Evolutionary conservation across 2,888 invertebrate genomes (phyloP).

Genomic region (Thereva unica): DNA sequence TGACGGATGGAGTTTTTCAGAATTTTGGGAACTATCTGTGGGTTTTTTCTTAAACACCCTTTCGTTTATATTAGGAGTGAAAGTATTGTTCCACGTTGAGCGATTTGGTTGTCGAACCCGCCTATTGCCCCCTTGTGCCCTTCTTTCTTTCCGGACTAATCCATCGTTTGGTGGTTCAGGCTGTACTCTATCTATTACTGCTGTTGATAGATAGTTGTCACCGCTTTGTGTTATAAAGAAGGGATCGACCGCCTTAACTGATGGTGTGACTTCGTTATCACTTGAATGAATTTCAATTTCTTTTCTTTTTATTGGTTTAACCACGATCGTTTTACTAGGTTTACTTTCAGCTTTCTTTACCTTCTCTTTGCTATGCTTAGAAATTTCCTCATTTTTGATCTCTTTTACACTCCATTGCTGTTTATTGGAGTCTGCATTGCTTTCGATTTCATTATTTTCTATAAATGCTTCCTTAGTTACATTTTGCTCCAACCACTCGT

Average conservation of each 20-base stretch:
- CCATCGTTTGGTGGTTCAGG: conserved; percentile 40
- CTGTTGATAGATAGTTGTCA: conserved; percentile 53
- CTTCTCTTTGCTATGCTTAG: background rate
- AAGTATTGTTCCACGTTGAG: conserved; percentile 44
- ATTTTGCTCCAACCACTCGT: conserved; percentile 51
- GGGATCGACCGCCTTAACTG: conserved; percentile 47
- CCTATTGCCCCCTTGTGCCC: conserved; percentile 53
- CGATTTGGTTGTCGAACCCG: conserved; percentile 47
- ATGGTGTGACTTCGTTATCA: too few relatives aligned
- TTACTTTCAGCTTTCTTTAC: conserved; percentile 5
- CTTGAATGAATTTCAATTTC: background rate
- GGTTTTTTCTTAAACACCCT: conserved; percentile 45
- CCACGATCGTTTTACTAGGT: background rate
- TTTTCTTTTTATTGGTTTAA: background rate
- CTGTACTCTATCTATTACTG: conserved; percentile 45
- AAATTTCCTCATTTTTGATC: background rate
- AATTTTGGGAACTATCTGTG: conserved; percentile 41
- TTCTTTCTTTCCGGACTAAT: conserved; percentile 40
- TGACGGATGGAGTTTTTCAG: conserved; percentile 42
- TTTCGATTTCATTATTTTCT: background rate
- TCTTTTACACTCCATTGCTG: too few relatives aligned
- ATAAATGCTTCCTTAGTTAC: conserved; percentile 22
- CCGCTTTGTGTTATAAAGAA: conserved; percentile 55
- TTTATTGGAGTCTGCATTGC: background rate
- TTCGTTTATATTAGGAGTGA: conserved; percentile 46